Percentiles rank a stretch among this genome's conserved stretches.
Evolutionary conservation across 2,888 invertebrate species (phyloP).

Genomic region (Idaea straminata): DNA sequence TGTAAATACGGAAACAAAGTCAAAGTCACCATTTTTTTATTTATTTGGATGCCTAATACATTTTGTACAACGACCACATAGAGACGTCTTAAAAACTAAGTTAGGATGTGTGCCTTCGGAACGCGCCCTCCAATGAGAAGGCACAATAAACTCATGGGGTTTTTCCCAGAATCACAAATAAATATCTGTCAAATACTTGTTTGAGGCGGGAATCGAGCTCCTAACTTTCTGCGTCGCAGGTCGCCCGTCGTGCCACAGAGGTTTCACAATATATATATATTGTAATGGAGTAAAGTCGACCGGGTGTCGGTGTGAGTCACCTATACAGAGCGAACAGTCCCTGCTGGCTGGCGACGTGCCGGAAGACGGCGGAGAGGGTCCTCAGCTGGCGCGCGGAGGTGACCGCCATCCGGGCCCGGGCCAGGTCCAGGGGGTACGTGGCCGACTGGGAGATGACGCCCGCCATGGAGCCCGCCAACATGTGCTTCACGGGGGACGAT

Average conservation of each 20-base stretch:
- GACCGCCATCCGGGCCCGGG: slow-evolving; percentile 98
- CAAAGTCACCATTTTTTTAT: too few species aligned
- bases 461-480: slow-evolving; percentile 95
- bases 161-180: too few species aligned
- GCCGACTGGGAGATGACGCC: slow-evolving; percentile 96
- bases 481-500: slow-evolving; percentile 74
- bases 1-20: too few species aligned
- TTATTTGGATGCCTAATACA: too few species aligned
- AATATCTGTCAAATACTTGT: too few species aligned
- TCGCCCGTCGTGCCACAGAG: neutral
- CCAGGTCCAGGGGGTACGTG: slow-evolving; percentile 98
- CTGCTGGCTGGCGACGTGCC: slow-evolving; percentile 87
- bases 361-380: slow-evolving; percentile 80
- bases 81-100: too few species aligned
- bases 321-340: slow-evolving; percentile 88
- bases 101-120: too few species aligned
- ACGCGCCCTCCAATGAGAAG: too few species aligned
- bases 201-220: neutral
- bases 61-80: too few species aligned
- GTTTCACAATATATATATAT: too few species aligned
- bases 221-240: neutral
- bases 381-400: slow-evolving; percentile 87
- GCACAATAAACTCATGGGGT: too few species aligned
- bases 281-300: neutral
- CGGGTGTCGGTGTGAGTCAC: slow-evolving; percentile 28